Evolutionary conservation across 2,113 vertebrate genomes (phyloP).

Genomic region (Pelecanoides urinatrix): DNA sequence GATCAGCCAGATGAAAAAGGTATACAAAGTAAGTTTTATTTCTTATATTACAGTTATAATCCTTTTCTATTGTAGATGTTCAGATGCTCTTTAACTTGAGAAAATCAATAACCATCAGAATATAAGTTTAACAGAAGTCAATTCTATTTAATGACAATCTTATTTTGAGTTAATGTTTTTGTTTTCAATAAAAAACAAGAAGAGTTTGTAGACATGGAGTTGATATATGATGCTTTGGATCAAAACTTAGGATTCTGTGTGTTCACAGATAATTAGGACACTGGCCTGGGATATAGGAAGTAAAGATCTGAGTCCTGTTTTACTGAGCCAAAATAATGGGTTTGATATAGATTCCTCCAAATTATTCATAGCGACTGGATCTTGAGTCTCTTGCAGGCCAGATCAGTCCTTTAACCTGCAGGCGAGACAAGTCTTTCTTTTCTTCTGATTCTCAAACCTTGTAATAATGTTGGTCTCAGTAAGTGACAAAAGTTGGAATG

Average conservation of each 20-base stretch:
- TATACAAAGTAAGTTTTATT: conserved; percentile 61
- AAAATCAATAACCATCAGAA: not conserved
- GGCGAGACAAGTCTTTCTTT: not conserved
- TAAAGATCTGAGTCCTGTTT: not conserved
- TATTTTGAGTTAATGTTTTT: not conserved
- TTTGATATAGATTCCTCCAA: not conserved
- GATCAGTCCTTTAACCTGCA: not conserved
- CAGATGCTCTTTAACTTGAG: conserved; percentile 12
- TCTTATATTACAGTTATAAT: conserved; percentile 24
- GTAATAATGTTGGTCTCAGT: not conserved
- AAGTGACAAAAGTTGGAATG: not conserved
- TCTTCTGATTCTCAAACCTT: not conserved
- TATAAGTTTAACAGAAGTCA: not conserved
- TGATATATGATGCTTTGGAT: not conserved
- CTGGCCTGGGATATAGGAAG: not conserved
- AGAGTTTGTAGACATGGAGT: not conserved
- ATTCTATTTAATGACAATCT: not conserved
- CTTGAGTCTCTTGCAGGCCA: not conserved
- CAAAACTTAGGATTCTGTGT: not conserved
- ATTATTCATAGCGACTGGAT: not conserved
- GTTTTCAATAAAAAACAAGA: not conserved
- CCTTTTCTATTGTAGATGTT: conserved; percentile 25
- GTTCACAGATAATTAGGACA: not conserved
- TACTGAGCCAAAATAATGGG: not conserved
- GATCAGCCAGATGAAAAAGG: conserved; percentile 30